phyloP scores from a whole-genome alignment of 2,113 vertebrate genomes.

The Campylomormyrus tamandua region DNA sequence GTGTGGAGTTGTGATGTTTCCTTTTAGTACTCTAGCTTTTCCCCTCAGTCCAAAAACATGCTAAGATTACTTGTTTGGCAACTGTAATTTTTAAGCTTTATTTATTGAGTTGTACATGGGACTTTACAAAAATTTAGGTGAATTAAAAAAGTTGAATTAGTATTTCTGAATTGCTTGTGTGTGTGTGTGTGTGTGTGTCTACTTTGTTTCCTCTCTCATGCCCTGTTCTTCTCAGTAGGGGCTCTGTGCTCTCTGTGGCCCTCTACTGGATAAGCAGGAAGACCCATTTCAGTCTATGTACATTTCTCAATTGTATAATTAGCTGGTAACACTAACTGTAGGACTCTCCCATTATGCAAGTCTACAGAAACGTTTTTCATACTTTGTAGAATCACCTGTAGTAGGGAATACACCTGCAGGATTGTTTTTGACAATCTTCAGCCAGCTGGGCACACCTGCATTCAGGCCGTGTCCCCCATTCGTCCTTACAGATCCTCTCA shows the following conservation, averaged over 20 bases:
- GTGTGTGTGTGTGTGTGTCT: background rate
- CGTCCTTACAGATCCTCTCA: background rate
- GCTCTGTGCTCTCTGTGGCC: background rate
- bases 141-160: background rate
- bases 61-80: background rate
- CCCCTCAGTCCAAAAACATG: background rate
- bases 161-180: background rate
- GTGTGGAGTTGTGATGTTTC: background rate
- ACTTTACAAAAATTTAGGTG: background rate
- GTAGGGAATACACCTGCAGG: background rate
- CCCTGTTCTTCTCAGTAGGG: background rate
- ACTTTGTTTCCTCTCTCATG: background rate
- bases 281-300: background rate
- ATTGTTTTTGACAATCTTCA: background rate
- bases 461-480: background rate
- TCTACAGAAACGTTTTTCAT: background rate
- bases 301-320: background rate
- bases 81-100: background rate
- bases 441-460: background rate
- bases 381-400: background rate
- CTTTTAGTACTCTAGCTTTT: background rate
- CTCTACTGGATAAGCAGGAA: background rate
- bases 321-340: background rate
- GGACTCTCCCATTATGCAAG: background rate
- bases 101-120: background rate